Percentiles rank a stretch among this genome's conserved stretches.
phyloP scores from a whole-genome alignment of 2,888 invertebrate species.

The Podotricha telesiphe region DNA sequence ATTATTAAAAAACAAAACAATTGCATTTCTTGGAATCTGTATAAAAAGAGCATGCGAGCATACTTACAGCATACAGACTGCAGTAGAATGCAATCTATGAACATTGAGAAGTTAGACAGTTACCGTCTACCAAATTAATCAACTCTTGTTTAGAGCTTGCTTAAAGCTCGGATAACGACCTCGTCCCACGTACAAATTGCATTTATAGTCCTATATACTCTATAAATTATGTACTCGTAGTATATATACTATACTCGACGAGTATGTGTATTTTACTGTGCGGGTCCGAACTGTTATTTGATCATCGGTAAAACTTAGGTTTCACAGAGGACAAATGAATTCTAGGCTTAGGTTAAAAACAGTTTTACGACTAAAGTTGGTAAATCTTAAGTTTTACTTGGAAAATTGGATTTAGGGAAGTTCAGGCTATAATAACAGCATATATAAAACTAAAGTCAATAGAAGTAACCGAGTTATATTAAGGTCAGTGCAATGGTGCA shows the following conservation, averaged over 20 bases:
- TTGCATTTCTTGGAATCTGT: neutral
- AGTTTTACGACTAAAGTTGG: no score
- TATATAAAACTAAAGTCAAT: neutral
- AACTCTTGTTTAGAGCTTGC: conserved; percentile 24
- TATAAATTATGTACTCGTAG: neutral
- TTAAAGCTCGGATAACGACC: conserved; percentile 20
- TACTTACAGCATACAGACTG: neutral
- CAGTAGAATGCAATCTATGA: conserved; percentile 29
- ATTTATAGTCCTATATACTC: neutral
- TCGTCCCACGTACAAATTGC: conserved; percentile 17
- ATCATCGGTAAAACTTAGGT: no score
- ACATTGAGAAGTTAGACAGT: conserved; percentile 33
- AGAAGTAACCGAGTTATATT: neutral
- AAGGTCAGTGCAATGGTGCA: neutral
- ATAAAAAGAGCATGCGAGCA: neutral
- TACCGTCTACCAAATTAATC: conserved; percentile 33
- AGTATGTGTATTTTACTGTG: neutral
- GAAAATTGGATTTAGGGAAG: no score
- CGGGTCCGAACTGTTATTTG: no score
- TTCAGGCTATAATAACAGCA: no score
- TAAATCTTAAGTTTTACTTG: no score
- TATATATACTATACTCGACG: neutral
- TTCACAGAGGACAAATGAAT: no score
- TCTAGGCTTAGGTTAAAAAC: no score
- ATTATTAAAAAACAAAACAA: neutral